Conservation (phyloP, 37 sponge, comb jelly and placozoan genomes). For the Hormiphora californensis region DNA sequence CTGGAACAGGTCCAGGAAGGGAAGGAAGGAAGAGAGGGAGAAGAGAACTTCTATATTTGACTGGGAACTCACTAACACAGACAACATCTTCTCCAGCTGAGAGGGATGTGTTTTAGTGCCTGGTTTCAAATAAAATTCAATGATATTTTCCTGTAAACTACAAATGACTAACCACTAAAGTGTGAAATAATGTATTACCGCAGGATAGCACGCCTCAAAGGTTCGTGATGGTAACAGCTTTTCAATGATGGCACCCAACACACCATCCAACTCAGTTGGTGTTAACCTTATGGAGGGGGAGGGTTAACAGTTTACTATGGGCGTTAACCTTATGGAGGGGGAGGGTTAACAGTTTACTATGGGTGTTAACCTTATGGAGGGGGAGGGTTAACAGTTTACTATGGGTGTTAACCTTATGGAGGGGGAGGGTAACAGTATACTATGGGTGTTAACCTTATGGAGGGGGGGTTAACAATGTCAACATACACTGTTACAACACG, state of each 20-base stretch:
- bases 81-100: conserved; percentile 38
- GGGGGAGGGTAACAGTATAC: too few species aligned
- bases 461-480: too few species aligned
- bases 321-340: neutral
- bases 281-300: conserved; percentile 64
- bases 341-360: too few species aligned
- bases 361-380: too few species aligned
- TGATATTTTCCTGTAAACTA: too few species aligned
- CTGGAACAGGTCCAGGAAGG: conserved; percentile 92
- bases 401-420: too few species aligned
- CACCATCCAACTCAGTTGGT: conserved; percentile 79
- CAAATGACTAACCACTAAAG: too few species aligned
- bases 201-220: conserved; percentile 83
- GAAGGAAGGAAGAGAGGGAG: conserved; percentile 74
- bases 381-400: too few species aligned
- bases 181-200: conserved; percentile 31
- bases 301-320: neutral
- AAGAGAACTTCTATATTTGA: neutral
- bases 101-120: too few species aligned
- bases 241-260: conserved; percentile 90
- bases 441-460: too few species aligned
- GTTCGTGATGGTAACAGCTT: conserved; percentile 87
- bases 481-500: too few species aligned
- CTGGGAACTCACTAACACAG: neutral
- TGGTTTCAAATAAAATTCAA: too few species aligned